phyloP scores from a whole-genome alignment of 2,888 invertebrate species.

The Carpatolechia fugitivella region DNA sequence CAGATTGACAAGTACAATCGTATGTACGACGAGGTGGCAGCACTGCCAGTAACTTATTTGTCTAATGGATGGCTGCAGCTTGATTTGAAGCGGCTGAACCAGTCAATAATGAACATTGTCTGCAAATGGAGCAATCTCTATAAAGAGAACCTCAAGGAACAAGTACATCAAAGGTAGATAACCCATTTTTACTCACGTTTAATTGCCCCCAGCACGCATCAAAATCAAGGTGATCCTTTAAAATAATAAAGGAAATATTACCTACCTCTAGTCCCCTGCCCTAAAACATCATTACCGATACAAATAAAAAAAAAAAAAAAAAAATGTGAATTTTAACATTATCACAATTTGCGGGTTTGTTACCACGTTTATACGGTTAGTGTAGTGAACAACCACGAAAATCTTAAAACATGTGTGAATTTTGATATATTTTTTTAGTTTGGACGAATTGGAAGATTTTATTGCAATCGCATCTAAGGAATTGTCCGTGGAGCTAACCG shows the following conservation, averaged over 20 bases:
- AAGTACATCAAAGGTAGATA: constrained; percentile 83
- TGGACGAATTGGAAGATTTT: constrained; percentile 88
- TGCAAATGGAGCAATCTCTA: constrained; percentile 94
- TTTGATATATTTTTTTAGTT: constrained; percentile 64
- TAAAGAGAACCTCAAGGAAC: constrained; percentile 90
- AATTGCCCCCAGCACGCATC: no score
- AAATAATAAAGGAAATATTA: no score
- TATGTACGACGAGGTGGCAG: constrained; percentile 86
- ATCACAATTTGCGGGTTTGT: no score
- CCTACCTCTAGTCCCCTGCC: no score
- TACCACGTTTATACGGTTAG: no score
- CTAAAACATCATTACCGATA: no score
- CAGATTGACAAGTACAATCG: constrained; percentile 90
- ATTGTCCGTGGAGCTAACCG: constrained; percentile 84
- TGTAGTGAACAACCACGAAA: no score
- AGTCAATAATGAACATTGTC: constrained; percentile 88
- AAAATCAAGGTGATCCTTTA: no score
- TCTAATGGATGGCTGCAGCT: constrained; percentile 90
- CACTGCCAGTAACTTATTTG: constrained; percentile 83
- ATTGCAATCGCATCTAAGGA: constrained; percentile 86
- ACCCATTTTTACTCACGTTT: no score
- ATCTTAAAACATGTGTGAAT: no score
- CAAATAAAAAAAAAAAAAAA: no score
- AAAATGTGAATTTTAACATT: no score
- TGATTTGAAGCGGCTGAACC: constrained; percentile 88